Percentiles rank a stretch among this genome's conserved stretches.
Evolutionary conservation across 1,140 invertebrate species (phyloP).

Genomic region (Bombus fervidus): DNA sequence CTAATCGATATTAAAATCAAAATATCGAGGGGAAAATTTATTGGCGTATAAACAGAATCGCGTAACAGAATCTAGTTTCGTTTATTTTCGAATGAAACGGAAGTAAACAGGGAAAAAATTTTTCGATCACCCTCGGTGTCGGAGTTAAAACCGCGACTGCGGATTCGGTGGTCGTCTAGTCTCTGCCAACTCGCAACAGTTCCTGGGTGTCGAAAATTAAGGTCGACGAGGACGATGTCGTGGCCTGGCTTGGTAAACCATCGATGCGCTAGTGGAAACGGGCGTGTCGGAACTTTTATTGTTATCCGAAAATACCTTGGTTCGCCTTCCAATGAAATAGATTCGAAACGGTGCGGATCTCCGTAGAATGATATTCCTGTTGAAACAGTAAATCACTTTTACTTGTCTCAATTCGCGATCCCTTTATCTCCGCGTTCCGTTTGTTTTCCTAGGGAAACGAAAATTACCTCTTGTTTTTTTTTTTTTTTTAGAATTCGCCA

Average conservation of each 20-base stretch:
- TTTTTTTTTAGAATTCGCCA: neutral
- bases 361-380: neutral
- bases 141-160: neutral
- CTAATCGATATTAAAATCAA: neutral
- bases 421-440: neutral
- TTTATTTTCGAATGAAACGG: neutral
- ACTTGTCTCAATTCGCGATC: neutral
- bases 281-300: constrained; percentile 33
- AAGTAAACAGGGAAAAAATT: neutral
- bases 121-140: neutral
- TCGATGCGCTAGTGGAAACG: neutral
- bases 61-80: neutral
- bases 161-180: neutral
- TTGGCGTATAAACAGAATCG: neutral
- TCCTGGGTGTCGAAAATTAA: constrained; percentile 15
- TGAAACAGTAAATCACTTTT: constrained; percentile 29
- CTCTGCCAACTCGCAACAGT: neutral
- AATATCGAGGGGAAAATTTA: neutral
- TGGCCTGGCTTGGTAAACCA: constrained; percentile 6
- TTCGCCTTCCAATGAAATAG: neutral
- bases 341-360: neutral
- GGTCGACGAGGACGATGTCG: constrained; percentile 17
- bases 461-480: neutral
- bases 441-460: neutral
- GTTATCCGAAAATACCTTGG: constrained; percentile 29